Base-by-base conservation (phyloP, 2,797 vertebrate species). In the Gymnoscopelus braueri region DNA sequence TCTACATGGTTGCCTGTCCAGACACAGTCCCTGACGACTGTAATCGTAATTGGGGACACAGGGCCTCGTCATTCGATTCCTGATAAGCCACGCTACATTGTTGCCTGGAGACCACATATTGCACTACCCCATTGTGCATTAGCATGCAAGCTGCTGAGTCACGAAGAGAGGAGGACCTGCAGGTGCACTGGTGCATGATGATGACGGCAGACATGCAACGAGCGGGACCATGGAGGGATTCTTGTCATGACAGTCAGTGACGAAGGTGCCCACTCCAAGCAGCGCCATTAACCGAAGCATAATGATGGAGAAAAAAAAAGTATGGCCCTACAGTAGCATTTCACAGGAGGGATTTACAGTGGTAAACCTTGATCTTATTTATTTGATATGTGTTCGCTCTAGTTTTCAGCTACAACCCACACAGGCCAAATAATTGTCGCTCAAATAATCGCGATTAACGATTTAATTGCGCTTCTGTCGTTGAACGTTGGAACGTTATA, bases 101-200 rank as follows among this genome's bases (percentile, higher is more conserved):
- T 83, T 89, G 85, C 86, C 84, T 77, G 26, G 88, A 84, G 75
- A 90, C 81, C 74, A 75, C 29, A 14, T 11, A 49, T 29, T 47
- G 32, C 75, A 75, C 88, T 84, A 89, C 80, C 82, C 87, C 82
- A 82, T 79, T 64, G 71, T 78, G 78, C 80, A 83, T 85, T 80
- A 87, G 81, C 81, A 90, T 85, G 84, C 75, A 10, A 44, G 73
- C 47, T 84, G 87, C 85, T 89, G 87, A 90, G 82, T 91, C 87
- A 90, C 19, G 13, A 62, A 81, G 74, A 81, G 74, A 77, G 71
- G 74, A 77, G 67, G 70, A 74, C 71, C 72, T 65, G 72, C 26
- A 75, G 76, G 64, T 79, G 81, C 84, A 87, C 39, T 39, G 4
- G 35, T 39, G 5, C 35, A 6, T 39, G 39, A 44, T 82, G 80